A percentile compares a stretch with the other conserved stretches of the same genome.
phyloP scores from a whole-genome alignment of 2,888 invertebrate species.

The Laspeyria flexula region DNA sequence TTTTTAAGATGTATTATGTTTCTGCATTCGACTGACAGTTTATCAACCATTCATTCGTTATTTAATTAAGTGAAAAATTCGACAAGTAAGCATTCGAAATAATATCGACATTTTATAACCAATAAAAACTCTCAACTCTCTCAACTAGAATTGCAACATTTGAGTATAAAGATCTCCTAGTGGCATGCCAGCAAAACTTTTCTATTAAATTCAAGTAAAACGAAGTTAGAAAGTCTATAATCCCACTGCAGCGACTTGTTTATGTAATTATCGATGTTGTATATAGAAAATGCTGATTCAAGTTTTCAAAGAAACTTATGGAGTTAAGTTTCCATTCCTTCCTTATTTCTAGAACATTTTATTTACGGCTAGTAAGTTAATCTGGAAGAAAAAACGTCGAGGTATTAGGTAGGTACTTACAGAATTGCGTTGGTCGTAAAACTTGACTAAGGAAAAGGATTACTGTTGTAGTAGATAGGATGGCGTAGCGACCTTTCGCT shows the following conservation, averaged over 20 bases:
- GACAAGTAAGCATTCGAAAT: conserved; percentile 4
- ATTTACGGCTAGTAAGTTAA: conserved; percentile 8
- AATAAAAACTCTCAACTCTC: conserved; percentile 29
- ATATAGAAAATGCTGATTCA: conserved; percentile 18
- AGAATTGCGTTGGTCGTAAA: conserved; percentile 11
- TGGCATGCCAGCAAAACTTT: conserved; percentile 53
- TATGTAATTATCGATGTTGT: conserved; percentile 49
- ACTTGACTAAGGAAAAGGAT: conserved; percentile 13
- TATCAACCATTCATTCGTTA: conserved; percentile 27
- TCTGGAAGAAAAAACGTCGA: conserved; percentile 5
- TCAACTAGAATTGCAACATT: conserved; percentile 28
- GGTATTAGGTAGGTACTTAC: conserved; percentile 5
- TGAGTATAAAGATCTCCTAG: conserved; percentile 37
- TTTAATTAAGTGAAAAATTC: not conserved
- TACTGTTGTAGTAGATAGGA: conserved; percentile 4
- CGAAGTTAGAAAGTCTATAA: conserved; percentile 51
- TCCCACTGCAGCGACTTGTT: conserved; percentile 50
- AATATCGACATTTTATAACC: conserved; percentile 20
- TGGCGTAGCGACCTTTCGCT: conserved; percentile 4
- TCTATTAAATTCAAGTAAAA: conserved; percentile 57
- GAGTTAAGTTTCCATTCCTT: conserved; percentile 5
- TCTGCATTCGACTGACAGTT: conserved; percentile 29
- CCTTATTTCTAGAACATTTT: conserved; percentile 6
- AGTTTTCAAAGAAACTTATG: not conserved
- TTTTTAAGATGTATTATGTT: not conserved